Base-by-base conservation (phyloP, 1,140 invertebrate genomes). In the Magallana ariakensis region DNA sequence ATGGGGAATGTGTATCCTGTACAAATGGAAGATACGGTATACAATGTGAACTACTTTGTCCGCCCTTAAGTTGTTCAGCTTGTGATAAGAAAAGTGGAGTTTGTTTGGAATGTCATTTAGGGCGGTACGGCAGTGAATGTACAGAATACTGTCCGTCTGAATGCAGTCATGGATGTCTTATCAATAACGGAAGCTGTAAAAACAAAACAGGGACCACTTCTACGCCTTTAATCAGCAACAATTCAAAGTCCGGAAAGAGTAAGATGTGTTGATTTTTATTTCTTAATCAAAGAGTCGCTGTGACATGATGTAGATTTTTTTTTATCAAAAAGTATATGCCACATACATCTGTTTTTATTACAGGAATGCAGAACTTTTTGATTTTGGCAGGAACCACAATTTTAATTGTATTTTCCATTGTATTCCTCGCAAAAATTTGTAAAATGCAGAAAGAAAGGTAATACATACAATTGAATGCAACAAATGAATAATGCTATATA, bases 181-280 rank as follows among this genome's bases (percentile, higher is more conserved):
- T 75, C 11, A 75, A 33, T 26, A 75, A 75, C 22, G 66, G 66
- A 75, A 75, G 66, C 9, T 75, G 66, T 75, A 19, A 26, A 26
- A 11, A 75, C 66, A 22, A 13, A 70, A 10, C 16, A 3, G 16
- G 19, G 19, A 70, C 19, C 33, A 46, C 33, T 46, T 46, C 5
- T 46, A 2, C 33, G 5, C 5, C 33, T 46, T 4, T 4, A 46
- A 46, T 46, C 33, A 46, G 33, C 33, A 5, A 46, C 5, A 46
- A 2, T 46, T 5, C 33, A 46, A 46, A 46, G 33, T 46, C 5
- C 33, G 5, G 5, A 46, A 46, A 46, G 2, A 5, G 33, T 46
- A 46, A 46, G 33, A 46, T 46, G 33, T 46, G 33, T 46, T 46
- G 33, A 46, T 46, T 2, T 46, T 46, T 46, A 46, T 46, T 46